These are phyloP conservation scores for Nemurella pictetii DNA, from an alignment of 2,888 invertebrate genomes.

Conservation along the genomic window DNA sequence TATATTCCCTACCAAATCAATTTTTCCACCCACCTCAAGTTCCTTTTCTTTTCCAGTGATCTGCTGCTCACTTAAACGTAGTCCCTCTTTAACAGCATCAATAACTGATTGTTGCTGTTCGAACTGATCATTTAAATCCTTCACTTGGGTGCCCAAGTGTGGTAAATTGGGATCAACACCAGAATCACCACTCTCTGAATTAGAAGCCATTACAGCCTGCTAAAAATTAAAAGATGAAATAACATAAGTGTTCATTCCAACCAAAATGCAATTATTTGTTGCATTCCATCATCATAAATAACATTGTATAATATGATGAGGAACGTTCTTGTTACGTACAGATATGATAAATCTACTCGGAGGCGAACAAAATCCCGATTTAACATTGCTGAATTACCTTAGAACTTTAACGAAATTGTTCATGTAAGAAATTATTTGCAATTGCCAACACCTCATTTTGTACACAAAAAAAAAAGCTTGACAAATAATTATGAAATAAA, in stretches of 20 bases:
- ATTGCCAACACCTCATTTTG: neutral
- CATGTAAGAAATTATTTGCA: too few species aligned
- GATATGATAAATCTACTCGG: too few species aligned
- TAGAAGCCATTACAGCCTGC: neutral
- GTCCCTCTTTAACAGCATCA: constrained; percentile 53
- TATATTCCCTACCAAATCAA: neutral
- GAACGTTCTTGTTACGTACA: too few species aligned
- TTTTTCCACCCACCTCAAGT: constrained; percentile 48
- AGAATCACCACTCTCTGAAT: neutral
- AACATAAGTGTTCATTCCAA: too few species aligned
- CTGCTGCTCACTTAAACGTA: constrained; percentile 52
- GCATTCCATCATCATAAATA: too few species aligned
- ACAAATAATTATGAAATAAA: neutral
- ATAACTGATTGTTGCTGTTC: constrained; percentile 51
- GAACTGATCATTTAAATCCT: constrained; percentile 34
- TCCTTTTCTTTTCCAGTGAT: constrained; percentile 51
- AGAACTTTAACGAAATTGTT: too few species aligned
- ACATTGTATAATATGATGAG: too few species aligned
- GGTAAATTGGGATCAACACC: neutral
- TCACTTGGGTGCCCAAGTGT: neutral
- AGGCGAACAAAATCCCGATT: too few species aligned
- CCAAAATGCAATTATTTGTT: too few species aligned
- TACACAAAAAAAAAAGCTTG: neutral
- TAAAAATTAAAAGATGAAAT: neutral
- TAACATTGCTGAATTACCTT: too few species aligned